Base-by-base conservation (phyloP, 2,888 invertebrate species). In the Chymomyza amoena region DNA sequence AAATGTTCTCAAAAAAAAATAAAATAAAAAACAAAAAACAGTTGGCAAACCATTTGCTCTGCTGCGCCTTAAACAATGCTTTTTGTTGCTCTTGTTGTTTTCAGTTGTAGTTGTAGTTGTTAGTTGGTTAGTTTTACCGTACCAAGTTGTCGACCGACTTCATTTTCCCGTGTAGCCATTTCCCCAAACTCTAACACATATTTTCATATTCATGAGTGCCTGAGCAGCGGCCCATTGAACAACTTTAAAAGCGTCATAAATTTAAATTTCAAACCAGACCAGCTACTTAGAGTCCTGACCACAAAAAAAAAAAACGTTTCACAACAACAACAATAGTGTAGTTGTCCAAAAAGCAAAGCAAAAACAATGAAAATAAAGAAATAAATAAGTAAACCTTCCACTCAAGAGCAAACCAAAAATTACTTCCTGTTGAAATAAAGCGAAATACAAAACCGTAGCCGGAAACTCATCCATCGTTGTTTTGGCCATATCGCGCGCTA, bases 371-470 rank as follows among this genome's bases (percentile, higher is more conserved):
- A 39, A 61, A 39, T 60, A 32, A 32, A 32, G 25, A 20, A 57
- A 71, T 68, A 76, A 77, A 78, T 76, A 28, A 20, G 39, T 64
- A 61, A 28, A 50, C 39, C 36, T 63, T 74, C 59, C 50, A 28
- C 54, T 13, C 61, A 68, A 63, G 69, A 61, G 73, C 59, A 61
- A 64, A 68, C 69, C 73, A 70, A 76, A 78, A 83, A 82, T 82
- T 70, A 80, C 80, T 87, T 84, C 85, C 87, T 85, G 83, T 79
- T 73, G 68, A 79, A 74, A 62, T 51, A 60, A 78, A 78, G 57
- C 69, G 39, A 66, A 50, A 64, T 60, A 67, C 52, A 39, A 60
- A 64, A 36, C 64, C 66, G 50, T 20, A 69, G 69, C 51, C 66
- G 66, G 66, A 67, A 69, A 69, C 68, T 71, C 66, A 66, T 66